Evolutionary conservation across 2,888 invertebrate species (phyloP).

Genomic region (Andrena chrysosceles): DNA sequence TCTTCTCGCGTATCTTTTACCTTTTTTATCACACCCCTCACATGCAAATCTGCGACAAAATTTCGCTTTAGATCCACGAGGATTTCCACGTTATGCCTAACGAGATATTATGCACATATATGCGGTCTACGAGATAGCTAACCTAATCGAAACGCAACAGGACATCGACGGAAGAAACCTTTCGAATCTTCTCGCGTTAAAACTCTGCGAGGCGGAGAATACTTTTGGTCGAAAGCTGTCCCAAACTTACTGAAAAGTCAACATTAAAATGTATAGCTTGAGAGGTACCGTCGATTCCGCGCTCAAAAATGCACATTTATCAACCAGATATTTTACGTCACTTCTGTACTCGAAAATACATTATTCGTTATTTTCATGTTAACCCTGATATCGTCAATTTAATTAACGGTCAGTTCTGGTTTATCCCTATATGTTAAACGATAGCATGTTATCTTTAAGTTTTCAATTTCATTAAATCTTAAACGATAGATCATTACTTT

Average conservation of each 20-base stretch:
- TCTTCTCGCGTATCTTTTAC: neutral
- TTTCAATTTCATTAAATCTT: neutral
- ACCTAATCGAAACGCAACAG: slow-evolving; percentile 31
- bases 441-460: neutral
- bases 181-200: slow-evolving; percentile 2
- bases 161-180: slow-evolving; percentile 41
- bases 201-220: neutral
- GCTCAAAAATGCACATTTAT: slow-evolving; percentile 35
- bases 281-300: slow-evolving; percentile 22
- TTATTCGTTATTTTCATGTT: slow-evolving; percentile 7
- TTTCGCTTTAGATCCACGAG: neutral
- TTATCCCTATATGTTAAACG: neutral
- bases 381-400: slow-evolving; percentile 28
- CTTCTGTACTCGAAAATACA: slow-evolving; percentile 11
- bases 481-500: slow-evolving; percentile 1
- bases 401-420: slow-evolving; percentile 12
- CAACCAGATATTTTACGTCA: slow-evolving; percentile 16
- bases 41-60: slow-evolving; percentile 8
- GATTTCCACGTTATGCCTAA: slow-evolving; percentile 45
- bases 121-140: slow-evolving; percentile 47
- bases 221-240: neutral
- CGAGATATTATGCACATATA: slow-evolving; percentile 73
- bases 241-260: neutral
- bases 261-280: neutral
- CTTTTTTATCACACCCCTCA: slow-evolving; percentile 11